Conservation (phyloP, 2,797 vertebrate genomes). For the Anguilla obscura region DNA sequence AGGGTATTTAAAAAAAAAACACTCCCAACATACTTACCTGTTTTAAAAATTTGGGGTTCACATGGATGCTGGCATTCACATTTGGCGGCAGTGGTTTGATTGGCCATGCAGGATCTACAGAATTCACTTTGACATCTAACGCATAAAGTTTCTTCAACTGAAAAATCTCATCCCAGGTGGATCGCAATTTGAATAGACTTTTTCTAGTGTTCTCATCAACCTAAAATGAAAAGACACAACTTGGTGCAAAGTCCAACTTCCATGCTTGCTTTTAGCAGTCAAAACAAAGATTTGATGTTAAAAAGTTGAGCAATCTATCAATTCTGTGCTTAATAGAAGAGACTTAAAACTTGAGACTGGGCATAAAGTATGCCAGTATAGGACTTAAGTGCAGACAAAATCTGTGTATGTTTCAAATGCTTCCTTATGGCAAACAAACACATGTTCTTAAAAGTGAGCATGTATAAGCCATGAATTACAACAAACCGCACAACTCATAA, state of each 20-base stretch:
- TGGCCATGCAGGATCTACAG: conserved; percentile 96
- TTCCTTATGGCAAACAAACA: neutral
- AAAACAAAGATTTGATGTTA: neutral
- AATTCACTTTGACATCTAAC: conserved; percentile 92
- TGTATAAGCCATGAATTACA: neutral
- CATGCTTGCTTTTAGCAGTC: conserved; percentile 14
- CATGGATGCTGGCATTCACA: conserved; percentile 96
- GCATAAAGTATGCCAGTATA: neutral
- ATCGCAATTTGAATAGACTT: conserved; percentile 98
- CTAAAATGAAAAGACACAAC: conserved; percentile 87
- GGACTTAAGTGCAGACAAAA: too few relatives aligned
- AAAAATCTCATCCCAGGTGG: conserved; percentile 98
- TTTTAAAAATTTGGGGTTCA: conserved; percentile 98
- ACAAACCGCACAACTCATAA: neutral
- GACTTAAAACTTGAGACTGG: neutral
- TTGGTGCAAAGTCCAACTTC: conserved; percentile 66
- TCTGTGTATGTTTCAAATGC: neutral
- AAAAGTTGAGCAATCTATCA: neutral
- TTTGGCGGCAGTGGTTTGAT: conserved; percentile 94
- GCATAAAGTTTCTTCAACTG: conserved; percentile 94
- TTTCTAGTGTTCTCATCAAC: conserved; percentile 99
- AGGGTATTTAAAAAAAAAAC: conserved; percentile 29
- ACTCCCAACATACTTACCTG: conserved; percentile 80
- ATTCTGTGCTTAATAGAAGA: neutral
- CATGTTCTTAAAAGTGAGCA: neutral